Conservation (phyloP, 2,113 vertebrate species). For the Cephalopholis sonnerati region DNA sequence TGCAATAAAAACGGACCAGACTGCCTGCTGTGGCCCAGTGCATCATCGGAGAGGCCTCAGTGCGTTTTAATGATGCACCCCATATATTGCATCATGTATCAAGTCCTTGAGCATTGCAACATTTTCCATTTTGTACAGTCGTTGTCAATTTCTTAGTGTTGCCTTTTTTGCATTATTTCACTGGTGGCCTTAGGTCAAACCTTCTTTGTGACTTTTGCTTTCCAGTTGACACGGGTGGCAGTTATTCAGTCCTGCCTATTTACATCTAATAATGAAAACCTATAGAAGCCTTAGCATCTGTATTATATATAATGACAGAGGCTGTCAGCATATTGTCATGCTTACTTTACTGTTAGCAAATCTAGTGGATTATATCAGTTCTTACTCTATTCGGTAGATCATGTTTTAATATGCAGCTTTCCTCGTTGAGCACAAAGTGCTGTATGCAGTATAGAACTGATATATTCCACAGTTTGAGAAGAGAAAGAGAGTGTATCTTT, state of each 20-base stretch:
- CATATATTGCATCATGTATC: background rate
- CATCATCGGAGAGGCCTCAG: slow-evolving; percentile 1
- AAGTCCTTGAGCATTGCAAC: background rate
- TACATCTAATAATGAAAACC: background rate
- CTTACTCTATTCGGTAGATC: background rate
- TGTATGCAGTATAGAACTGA: background rate
- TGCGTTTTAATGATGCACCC: slow-evolving; percentile 21
- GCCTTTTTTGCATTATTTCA: background rate
- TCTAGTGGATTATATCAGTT: background rate
- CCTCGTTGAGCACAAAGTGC: background rate
- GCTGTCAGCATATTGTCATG: background rate
- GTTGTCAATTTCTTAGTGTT: slow-evolving; percentile 15
- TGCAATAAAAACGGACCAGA: slow-evolving; percentile 13
- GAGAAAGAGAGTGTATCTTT: too few relatives aligned
- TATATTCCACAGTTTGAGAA: background rate
- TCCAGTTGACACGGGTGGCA: background rate
- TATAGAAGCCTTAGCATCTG: background rate
- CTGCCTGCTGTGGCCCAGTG: slow-evolving; percentile 4
- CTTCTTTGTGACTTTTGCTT: background rate
- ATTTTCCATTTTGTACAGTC: slow-evolving; percentile 18
- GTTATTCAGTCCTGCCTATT: background rate
- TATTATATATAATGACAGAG: background rate
- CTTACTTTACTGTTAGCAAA: background rate
- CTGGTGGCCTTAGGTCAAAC: background rate
- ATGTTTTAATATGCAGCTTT: background rate